Evolutionary conservation across 2,888 invertebrate genomes (phyloP).

Genomic region (Apamea sordens): DNA sequence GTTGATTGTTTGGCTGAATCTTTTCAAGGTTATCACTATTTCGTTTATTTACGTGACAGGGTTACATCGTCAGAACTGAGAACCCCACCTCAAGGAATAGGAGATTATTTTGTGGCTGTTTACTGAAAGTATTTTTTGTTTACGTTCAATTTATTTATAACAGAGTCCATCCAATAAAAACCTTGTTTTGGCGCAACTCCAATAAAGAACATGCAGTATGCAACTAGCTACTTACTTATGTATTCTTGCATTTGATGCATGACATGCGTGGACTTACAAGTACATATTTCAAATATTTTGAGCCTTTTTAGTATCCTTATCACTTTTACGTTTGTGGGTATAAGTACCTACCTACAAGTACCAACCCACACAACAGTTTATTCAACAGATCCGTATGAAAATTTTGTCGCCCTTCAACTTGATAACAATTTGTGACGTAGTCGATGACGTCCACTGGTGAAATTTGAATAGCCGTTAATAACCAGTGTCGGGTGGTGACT

Average conservation of each 20-base stretch:
- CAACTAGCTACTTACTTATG: conserved; percentile 11
- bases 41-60: conserved; percentile 1
- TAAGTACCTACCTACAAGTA: not conserved
- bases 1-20: conserved; percentile 31
- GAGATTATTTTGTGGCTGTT: not conserved
- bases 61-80: not conserved
- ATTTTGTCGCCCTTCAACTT: conserved; percentile 22
- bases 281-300: conserved; percentile 12
- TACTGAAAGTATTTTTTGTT: not conserved
- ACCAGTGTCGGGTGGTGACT: conserved; percentile 44
- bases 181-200: conserved; percentile 22
- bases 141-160: not conserved
- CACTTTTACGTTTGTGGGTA: not conserved
- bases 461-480: conserved; percentile 63
- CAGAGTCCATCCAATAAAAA: not conserved
- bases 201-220: conserved; percentile 7
- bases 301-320: not conserved
- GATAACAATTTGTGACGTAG: conserved; percentile 51
- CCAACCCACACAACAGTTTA: conserved; percentile 26
- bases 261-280: not conserved
- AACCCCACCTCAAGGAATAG: not conserved
- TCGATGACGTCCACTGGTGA: conserved; percentile 51
- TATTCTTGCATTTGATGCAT: conserved; percentile 1
- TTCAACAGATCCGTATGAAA: conserved; percentile 16
- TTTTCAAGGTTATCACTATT: not conserved